These are phyloP conservation scores for Trichogramma pretiosum DNA, from an alignment of 1,140 invertebrate species.

Conservation along the genomic window DNA sequence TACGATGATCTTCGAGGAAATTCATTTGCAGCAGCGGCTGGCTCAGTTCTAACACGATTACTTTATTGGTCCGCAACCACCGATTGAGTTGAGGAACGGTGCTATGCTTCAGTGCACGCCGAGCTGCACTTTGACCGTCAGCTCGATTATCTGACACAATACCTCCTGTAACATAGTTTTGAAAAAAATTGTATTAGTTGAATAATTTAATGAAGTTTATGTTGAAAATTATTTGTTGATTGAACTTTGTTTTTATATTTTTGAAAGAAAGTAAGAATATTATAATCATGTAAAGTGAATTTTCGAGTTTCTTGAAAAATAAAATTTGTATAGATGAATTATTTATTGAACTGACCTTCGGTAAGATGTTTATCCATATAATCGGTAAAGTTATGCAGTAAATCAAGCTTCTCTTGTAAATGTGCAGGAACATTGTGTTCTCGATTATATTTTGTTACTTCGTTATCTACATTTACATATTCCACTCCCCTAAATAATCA, in stretches of 20 bases:
- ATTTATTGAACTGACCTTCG: conserved; percentile 50
- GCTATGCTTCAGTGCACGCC: conserved; percentile 28
- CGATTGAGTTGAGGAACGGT: conserved; percentile 58
- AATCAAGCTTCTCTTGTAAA: conserved; percentile 89
- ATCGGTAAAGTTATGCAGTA: conserved; percentile 88
- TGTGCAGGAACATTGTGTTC: conserved; percentile 68
- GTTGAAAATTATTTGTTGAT: neutral
- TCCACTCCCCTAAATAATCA: conserved; percentile 68
- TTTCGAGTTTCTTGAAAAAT: neutral
- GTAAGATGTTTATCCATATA: conserved; percentile 97
- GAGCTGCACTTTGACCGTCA: neutral
- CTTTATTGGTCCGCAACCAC: conserved; percentile 65
- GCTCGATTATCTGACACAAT: neutral
- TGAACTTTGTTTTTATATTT: neutral
- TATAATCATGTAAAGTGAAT: neutral
- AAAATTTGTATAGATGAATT: neutral
- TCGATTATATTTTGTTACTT: conserved; percentile 75
- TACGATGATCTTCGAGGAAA: conserved; percentile 67
- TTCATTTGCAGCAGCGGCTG: conserved; percentile 57
- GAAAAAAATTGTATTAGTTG: no score
- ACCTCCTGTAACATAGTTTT: no score
- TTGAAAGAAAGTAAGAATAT: neutral
- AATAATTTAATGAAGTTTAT: no score
- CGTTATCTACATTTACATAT: conserved; percentile 82
- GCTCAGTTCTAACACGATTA: conserved; percentile 63